Evolutionary conservation across 2,113 vertebrate genomes (phyloP), one percentile per base, ranked within the genome.

Genomic region (Neolamprologus caudopunctatus): DNA sequence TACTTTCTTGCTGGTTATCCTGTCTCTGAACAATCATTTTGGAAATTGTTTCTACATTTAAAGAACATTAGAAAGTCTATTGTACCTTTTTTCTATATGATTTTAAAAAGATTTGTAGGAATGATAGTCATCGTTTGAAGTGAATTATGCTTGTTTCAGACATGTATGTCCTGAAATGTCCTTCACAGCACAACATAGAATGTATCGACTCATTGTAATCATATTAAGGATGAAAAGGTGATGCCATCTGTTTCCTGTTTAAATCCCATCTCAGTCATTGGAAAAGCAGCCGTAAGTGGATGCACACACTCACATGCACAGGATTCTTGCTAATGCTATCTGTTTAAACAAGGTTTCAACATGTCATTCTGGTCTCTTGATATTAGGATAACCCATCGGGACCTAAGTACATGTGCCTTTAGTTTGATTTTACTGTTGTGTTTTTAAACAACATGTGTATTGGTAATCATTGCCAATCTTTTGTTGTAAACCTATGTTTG

Each of bases 371-470:
- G 87, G 89, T 90, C 87, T 94, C 89, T 89, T 37, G 80, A 10
- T 87, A 89, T 84, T 75, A 28, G 83, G 45, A 86, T 82, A 87
- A 95, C 96, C 96, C 97, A 96, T 97, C 97, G 95, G 97, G 98
- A 98, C 98, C 98, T 98, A 97, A 97, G 97, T 98, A 97, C 97
- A 98, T 97, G 97, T 98, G 97, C 98, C 97, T 99, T 98, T 98
- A 97, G 97, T 98, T 97, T 82, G 55, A 40, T 89, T 88, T 85
- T 19, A 55, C 13, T 31, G 50, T 71, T 80, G 19, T 84, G 75
- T 81, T 31, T 88, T 58, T 19, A 26, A 84, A 85, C 33, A 19
- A 40, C 71, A n/a, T 7, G 55, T 90, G 88, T 85, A 47, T 50
- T 35, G 33, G 58, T 91, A 7, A 55, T 51, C 45, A 85, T 83